These are phyloP conservation scores for Taenioides sp. DNA, from an alignment of 2,797 vertebrate species.

Conservation along the genomic window DNA sequence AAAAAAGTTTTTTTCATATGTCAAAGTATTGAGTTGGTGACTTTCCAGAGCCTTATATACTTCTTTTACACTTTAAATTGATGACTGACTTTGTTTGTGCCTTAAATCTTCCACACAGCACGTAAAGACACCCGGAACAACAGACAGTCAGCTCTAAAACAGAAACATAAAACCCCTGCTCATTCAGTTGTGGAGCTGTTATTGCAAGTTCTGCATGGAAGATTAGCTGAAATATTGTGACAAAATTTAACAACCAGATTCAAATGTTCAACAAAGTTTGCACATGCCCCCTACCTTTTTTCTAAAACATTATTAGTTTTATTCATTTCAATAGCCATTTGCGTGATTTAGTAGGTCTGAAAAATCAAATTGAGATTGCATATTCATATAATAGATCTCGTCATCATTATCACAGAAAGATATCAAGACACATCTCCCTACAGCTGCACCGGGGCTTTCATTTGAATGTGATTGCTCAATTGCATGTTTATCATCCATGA, in stretches of 20 bases:
- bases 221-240: slow-evolving; percentile 47
- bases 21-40: background rate
- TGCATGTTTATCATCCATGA: slow-evolving; percentile 80
- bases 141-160: slow-evolving; percentile 6
- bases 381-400: slow-evolving; percentile 66
- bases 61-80: background rate
- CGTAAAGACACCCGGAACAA: background rate
- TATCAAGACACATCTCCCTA: slow-evolving; percentile 60
- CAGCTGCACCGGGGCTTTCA: slow-evolving; percentile 60
- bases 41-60: background rate
- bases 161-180: slow-evolving; percentile 38
- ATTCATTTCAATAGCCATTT: slow-evolving; percentile 49
- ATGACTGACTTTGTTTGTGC: background rate
- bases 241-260: slow-evolving; percentile 47
- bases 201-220: slow-evolving; percentile 36
- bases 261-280: slow-evolving; percentile 44
- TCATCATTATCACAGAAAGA: slow-evolving; percentile 68
- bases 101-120: background rate
- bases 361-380: slow-evolving; percentile 69
- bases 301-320: slow-evolving; percentile 46
- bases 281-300: slow-evolving; percentile 42
- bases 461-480: slow-evolving; percentile 74
- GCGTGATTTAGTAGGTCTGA: slow-evolving; percentile 64
- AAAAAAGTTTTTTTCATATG: background rate
- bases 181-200: slow-evolving; percentile 43